Conservation (phyloP, 2,113 vertebrate species). For the Sylvietta virens region DNA sequence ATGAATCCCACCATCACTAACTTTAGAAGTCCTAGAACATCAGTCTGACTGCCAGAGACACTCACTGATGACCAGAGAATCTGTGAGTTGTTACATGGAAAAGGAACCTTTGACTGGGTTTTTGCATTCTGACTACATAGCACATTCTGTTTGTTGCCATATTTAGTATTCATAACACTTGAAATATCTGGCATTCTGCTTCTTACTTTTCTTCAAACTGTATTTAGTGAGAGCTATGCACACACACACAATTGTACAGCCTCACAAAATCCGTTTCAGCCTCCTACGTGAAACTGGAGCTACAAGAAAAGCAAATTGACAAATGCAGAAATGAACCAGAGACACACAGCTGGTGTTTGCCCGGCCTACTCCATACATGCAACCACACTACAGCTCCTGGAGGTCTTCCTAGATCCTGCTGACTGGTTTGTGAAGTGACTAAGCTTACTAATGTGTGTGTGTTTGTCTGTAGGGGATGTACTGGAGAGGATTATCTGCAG, state of each 20-base stretch:
- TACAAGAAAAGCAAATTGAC: background rate
- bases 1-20: background rate
- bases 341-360: background rate
- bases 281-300: background rate
- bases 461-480: slow-evolving; percentile 65
- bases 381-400: background rate
- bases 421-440: background rate
- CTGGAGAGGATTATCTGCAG: slow-evolving; percentile 73
- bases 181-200: background rate
- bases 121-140: background rate
- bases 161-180: background rate
- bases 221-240: background rate
- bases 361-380: background rate
- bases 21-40: background rate
- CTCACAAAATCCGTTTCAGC: background rate
- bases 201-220: background rate
- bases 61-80: background rate
- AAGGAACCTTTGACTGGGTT: background rate
- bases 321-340: background rate
- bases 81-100: background rate
- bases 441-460: background rate
- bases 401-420: background rate
- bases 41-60: background rate
- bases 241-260: background rate
- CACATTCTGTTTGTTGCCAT: background rate